phyloP scores from a whole-genome alignment of 2,113 vertebrate genomes.

The Malurus elegans region DNA sequence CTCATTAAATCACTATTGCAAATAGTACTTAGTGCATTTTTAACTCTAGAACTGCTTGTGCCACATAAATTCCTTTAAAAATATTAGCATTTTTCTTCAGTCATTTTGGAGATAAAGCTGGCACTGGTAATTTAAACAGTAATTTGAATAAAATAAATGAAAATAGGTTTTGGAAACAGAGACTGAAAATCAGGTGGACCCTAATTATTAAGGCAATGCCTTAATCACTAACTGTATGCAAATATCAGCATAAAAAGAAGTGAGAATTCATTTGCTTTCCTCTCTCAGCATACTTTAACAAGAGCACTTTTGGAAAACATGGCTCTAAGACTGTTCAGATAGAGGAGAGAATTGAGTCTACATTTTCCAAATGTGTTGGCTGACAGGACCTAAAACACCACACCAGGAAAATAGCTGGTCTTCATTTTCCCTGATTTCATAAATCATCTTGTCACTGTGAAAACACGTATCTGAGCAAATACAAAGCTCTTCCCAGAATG shows the following conservation, averaged over 20 bases:
- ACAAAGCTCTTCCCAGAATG: not conserved
- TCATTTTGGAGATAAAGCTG: not conserved
- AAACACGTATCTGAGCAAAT: not conserved
- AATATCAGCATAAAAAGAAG: not conserved
- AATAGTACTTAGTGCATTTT: not conserved
- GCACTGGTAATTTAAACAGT: not conserved
- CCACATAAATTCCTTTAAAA: not conserved
- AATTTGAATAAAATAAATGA: not conserved
- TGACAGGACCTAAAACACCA: not conserved
- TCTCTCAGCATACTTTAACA: not conserved
- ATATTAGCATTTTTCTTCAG: not conserved
- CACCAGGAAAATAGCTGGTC: not conserved
- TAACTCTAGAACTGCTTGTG: not conserved
- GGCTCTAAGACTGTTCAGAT: not conserved
- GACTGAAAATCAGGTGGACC: not conserved
- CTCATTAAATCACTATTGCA: not conserved
- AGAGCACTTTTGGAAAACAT: not conserved
- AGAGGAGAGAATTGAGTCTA: not conserved
- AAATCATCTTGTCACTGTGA: not conserved
- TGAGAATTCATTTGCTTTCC: not conserved
- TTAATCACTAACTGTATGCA: not conserved
- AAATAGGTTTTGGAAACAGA: not conserved
- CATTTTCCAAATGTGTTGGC: not conserved
- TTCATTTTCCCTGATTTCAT: not conserved
- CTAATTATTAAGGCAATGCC: not conserved